These are phyloP conservation scores for Euura lappo DNA, from an alignment of 1,140 invertebrate species.

Conservation along the genomic window DNA sequence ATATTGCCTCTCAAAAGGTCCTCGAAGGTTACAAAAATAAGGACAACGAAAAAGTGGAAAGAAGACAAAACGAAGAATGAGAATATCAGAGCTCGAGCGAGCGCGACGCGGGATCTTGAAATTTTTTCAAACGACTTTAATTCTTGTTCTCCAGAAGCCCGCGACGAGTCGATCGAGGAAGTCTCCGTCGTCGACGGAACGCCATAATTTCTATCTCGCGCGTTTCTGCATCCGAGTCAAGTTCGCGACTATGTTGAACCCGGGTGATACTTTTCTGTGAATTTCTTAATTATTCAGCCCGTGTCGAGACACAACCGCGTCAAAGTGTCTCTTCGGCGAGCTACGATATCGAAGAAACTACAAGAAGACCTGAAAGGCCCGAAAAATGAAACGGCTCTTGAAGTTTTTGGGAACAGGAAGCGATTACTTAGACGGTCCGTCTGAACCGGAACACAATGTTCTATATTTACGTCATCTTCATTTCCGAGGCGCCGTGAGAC, in stretches of 20 bases:
- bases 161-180: conserved; percentile 1
- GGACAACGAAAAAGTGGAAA: neutral
- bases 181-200: neutral
- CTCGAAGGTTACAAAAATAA: no score
- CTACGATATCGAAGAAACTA: no score
- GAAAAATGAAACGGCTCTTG: no score
- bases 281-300: neutral
- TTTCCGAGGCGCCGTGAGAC: neutral
- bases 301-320: no score
- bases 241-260: neutral
- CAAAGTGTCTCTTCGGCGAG: no score
- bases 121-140: no score
- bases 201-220: neutral
- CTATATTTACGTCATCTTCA: neutral
- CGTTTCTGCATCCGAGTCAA: neutral
- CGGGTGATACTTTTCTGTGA: neutral
- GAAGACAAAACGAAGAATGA: neutral
- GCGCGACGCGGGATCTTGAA: no score
- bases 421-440: neutral
- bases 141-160: neutral
- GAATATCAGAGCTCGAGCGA: neutral
- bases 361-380: no score
- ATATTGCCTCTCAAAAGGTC: no score
- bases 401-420: neutral
- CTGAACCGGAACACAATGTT: conserved; percentile 2